Percentiles rank a stretch among this genome's conserved stretches.
Conservation (phyloP, 53 echinoderm and acorn worm genomes). For the Henricia sp. region DNA sequence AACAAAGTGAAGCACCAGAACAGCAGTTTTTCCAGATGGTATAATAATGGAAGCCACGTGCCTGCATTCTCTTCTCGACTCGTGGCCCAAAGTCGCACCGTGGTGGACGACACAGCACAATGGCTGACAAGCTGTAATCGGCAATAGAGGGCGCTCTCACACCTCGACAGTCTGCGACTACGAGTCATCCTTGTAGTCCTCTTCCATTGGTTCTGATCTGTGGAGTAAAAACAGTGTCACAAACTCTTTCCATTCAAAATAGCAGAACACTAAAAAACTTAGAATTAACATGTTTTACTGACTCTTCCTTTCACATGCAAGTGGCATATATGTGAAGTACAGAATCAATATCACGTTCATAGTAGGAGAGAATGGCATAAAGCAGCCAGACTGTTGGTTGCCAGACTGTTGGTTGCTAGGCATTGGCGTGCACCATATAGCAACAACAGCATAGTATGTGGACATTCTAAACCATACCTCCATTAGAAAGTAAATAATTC, state of each 20-base stretch:
- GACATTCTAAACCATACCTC: too few relatives aligned
- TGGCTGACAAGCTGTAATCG: neutral
- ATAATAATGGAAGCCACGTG: neutral
- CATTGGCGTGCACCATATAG: too few relatives aligned
- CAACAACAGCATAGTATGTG: too few relatives aligned
- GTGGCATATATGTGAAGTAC: neutral
- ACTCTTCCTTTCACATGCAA: neutral
- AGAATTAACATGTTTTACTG: too few relatives aligned
- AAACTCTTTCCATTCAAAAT: neutral
- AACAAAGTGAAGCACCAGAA: neutral
- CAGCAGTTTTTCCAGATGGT: neutral
- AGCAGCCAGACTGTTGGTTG: too few relatives aligned
- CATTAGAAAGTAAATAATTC: too few relatives aligned
- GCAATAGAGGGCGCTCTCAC: slow-evolving; percentile 1
- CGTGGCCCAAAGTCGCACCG: neutral
- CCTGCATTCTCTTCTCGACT: neutral
- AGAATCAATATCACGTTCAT: too few relatives aligned
- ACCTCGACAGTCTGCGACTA: slow-evolving; percentile 8
- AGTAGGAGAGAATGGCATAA: too few relatives aligned
- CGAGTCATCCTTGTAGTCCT: slow-evolving; percentile 19
- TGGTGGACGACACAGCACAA: neutral
- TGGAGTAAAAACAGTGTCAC: neutral
- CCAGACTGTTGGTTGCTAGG: too few relatives aligned
- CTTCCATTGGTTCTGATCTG: slow-evolving; percentile 64
- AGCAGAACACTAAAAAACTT: too few relatives aligned